Evolutionary conservation across 2,113 vertebrate species (phyloP), one percentile per base, ranked within the genome.

Genomic region (Cyanoderma ruficeps): DNA sequence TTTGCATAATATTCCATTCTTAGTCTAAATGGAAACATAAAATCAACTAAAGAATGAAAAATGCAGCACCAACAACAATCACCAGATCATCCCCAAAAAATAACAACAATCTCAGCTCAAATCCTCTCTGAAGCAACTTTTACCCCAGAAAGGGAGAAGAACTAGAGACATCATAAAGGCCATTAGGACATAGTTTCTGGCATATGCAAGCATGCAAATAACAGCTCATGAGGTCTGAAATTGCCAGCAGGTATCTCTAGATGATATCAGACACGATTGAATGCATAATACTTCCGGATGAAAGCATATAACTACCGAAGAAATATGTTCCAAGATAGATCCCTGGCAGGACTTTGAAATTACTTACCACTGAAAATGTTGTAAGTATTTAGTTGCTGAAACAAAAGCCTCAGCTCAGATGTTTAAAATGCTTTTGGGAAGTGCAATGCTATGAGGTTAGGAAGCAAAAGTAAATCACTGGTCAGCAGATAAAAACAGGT

Each of bases 291-390:
- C 95, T 97, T 97, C 96, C 95, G 94, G 79, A 96, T 88, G 92
- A 95, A 96, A 90, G 93, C 33, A 3, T 92, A 31, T 86, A 92
- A 96, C 82, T 94, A 39, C 93, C 93, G 78, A 92, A 93, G 86
- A 95, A 94, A 83, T 92, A 94, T 96, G 95, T 97, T 95, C 95
- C 79, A 77, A 90, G 88, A 96, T 93, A 96, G 79, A 95, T 94
- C 92, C 78, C 70, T 96, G 90, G 95, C 94, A 96, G 94, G 64
- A 90, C 83, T 95, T 91, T 52, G 83, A 94, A 95, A 96, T 94
- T 95, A 88, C 79, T 96, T 94, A 83, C 63, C 60, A 30, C 64
- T 93, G 49, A 60, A 94, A 97, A 88, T 2, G 56, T 39, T 88
- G 75, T 70, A 90, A 93, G 83, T 56, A 96, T 97, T 93, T 63